Evolutionary conservation across 2,888 invertebrate genomes (phyloP), one percentile per base, ranked within the genome.

Genomic region (Sabatieria punctata): DNA sequence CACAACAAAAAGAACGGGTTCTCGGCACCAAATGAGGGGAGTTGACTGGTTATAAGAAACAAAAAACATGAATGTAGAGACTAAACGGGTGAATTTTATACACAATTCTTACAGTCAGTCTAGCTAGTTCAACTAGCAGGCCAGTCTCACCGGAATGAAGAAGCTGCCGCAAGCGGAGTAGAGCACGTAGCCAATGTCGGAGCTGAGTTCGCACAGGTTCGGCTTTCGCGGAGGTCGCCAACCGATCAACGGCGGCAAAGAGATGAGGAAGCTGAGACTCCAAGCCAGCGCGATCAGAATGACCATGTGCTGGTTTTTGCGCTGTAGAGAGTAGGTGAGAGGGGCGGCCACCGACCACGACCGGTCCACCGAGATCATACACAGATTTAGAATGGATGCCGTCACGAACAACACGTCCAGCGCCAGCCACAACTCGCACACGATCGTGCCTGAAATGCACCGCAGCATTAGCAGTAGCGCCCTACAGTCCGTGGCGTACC

Each of bases 71-170:
- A n/a, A n/a, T n/a, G n/a, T n/a, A n/a, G n/a, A n/a, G n/a, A n/a
- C n/a, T n/a, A n/a, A n/a, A n/a, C n/a, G n/a, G n/a, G n/a, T n/a
- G n/a, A n/a, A n/a, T n/a, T n/a, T n/a, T n/a, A n/a, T n/a, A n/a
- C n/a, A n/a, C n/a, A n/a, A n/a, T n/a, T n/a, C n/a, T n/a, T n/a
- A n/a, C n/a, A n/a, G n/a, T n/a, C n/a, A n/a, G n/a, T n/a, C n/a
- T n/a, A n/a, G n/a, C n/a, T n/a, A n/a, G n/a, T n/a, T n/a, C n/a
- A n/a, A n/a, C n/a, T n/a, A n/a, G n/a, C n/a, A n/a, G n/a, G n/a
- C n/a, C n/a, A n/a, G n/a, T n/a, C n/a, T n/a, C n/a, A 89, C 88
- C 52, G 97, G 95, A 68, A 97, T 86, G 77, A 89, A 97, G 77
- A 97, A 97, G 63, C 93, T 95, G 59, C 95, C 95, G 61, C 91